Conservation (phyloP, 2,113 vertebrate species). For the Paradisaea rubra region DNA sequence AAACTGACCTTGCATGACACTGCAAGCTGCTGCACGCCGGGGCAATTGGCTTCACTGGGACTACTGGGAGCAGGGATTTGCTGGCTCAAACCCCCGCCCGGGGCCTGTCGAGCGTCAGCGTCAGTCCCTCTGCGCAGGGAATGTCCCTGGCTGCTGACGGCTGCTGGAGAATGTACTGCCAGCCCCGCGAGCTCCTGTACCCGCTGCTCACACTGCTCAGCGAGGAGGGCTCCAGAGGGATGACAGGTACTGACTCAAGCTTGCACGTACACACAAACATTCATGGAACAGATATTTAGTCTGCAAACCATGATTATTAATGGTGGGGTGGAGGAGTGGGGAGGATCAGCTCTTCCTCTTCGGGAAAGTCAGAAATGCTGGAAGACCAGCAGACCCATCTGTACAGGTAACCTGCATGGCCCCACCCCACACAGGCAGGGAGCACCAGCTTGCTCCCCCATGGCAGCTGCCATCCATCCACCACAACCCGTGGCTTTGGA, state of each 20-base stretch:
- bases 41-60: not conserved
- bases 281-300: not conserved
- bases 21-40: not conserved
- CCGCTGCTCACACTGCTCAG: fast-evolving
- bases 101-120: not conserved
- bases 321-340: too few species aligned
- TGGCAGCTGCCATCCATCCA: not conserved
- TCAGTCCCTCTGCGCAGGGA: not conserved
- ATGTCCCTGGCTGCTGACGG: not conserved
- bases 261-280: not conserved
- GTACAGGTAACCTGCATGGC: fast-evolving
- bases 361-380: not conserved
- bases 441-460: not conserved
- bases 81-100: not conserved
- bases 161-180: not conserved
- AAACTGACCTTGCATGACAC: not conserved
- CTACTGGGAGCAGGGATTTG: not conserved
- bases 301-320: not conserved
- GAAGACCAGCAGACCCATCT: not conserved
- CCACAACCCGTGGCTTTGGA: fast-evolving
- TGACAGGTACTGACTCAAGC: not conserved
- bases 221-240: not conserved
- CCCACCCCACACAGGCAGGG: not conserved
- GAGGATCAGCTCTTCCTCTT: not conserved
- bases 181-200: not conserved